These are phyloP conservation scores for Ochropleura plecta DNA, from an alignment of 2,888 invertebrate genomes.

Conservation along the genomic window DNA sequence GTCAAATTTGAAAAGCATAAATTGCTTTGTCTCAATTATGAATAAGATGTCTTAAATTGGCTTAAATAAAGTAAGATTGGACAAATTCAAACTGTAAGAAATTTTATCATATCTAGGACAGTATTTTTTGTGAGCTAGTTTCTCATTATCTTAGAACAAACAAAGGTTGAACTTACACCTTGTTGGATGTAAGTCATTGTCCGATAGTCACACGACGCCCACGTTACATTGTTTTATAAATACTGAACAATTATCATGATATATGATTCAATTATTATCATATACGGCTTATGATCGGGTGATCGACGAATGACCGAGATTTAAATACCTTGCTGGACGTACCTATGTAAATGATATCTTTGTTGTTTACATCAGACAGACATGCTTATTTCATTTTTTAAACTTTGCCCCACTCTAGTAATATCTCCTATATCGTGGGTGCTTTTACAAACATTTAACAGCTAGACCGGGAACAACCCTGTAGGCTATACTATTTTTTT, in stretches of 20 bases:
- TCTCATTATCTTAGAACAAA: slow-evolving; percentile 68
- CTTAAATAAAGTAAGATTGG: no score
- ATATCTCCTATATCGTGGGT: no score
- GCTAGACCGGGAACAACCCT: no score
- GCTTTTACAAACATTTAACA: no score
- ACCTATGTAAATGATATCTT: neutral
- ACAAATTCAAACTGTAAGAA: neutral
- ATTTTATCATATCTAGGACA: slow-evolving; percentile 13
- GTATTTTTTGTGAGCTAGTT: slow-evolving; percentile 18
- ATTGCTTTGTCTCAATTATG: no score
- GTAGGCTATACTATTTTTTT: no score
- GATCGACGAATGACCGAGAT: slow-evolving; percentile 19
- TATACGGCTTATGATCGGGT: neutral
- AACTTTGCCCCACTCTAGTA: no score
- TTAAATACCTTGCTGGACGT: neutral
- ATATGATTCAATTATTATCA: no score
- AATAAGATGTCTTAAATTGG: no score
- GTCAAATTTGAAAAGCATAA: no score
- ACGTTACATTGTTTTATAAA: slow-evolving; percentile 50
- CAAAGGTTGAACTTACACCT: slow-evolving; percentile 66
- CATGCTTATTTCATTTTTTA: no score
- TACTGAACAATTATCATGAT: slow-evolving; percentile 36
- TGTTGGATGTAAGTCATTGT: slow-evolving; percentile 66
- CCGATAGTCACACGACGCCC: slow-evolving; percentile 67
- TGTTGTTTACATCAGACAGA: neutral